Evolutionary conservation across 1,140 invertebrate species (phyloP).

Genomic region (Drosophila simulans): DNA sequence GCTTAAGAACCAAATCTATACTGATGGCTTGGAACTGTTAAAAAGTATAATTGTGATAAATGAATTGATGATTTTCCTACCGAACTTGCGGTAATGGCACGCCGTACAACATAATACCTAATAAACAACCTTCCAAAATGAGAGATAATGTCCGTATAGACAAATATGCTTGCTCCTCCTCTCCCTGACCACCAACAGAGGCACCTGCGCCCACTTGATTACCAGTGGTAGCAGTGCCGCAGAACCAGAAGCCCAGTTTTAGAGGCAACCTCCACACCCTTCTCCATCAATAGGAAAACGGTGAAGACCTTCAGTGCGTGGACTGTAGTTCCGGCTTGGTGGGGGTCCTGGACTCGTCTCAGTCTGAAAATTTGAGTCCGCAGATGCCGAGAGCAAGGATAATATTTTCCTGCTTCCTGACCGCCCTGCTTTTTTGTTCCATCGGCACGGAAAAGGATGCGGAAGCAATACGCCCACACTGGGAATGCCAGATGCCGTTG

Average conservation of each 20-base stretch:
- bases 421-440: conserved; percentile 46
- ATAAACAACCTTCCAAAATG: too few relatives aligned
- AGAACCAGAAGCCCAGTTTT: neutral
- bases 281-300: neutral
- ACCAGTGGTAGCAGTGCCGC: neutral
- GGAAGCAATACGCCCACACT: conserved; percentile 58
- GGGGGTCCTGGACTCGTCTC: conserved; percentile 8
- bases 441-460: conserved; percentile 42
- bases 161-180: too few relatives aligned
- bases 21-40: too few relatives aligned
- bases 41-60: too few relatives aligned
- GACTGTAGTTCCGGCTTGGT: conserved; percentile 40
- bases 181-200: too few relatives aligned
- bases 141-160: too few relatives aligned
- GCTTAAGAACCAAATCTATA: too few relatives aligned
- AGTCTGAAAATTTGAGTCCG: conserved; percentile 23
- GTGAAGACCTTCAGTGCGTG: conserved; percentile 28
- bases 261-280: neutral
- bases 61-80: too few relatives aligned
- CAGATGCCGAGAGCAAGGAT: conserved; percentile 42
- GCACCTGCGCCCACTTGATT: neutral
- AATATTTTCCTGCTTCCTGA: conserved; percentile 70
- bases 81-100: too few relatives aligned
- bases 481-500: conserved; percentile 5
- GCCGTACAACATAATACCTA: too few relatives aligned